These are phyloP conservation scores for Pogonocichla stellata DNA, from an alignment of 2,113 vertebrate species.

Conservation along the genomic window DNA sequence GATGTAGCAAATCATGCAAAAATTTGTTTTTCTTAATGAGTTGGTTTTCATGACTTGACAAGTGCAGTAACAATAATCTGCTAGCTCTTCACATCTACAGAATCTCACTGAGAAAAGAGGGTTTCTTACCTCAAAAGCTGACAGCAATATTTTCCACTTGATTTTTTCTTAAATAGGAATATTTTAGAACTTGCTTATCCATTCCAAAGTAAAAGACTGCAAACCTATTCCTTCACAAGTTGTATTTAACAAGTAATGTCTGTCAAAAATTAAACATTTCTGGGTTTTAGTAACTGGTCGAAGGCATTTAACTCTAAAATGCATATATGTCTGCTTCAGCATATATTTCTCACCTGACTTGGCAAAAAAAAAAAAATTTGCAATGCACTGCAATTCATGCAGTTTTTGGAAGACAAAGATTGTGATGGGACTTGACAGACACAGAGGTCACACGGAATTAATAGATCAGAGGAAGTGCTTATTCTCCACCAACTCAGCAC, in stretches of 20 bases:
- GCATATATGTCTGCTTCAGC: background rate
- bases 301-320: background rate
- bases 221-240: background rate
- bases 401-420: background rate
- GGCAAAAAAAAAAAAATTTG: background rate
- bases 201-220: background rate
- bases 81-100: background rate
- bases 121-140: background rate
- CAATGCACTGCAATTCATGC: background rate
- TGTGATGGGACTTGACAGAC: background rate
- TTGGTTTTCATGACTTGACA: background rate
- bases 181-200: background rate
- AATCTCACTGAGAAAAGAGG: background rate
- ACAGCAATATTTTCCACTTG: background rate
- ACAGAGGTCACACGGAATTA: background rate
- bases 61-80: background rate
- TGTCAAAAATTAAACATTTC: background rate
- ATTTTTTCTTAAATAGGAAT: background rate
- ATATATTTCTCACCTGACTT: background rate
- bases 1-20: background rate
- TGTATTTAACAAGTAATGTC: background rate
- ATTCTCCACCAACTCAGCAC: background rate
- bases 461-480: background rate
- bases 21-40: background rate
- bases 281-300: background rate